These are phyloP conservation scores for Exaiptasia diaphana DNA, from an alignment of 64 coral and sea anemone genomes.

Conservation along the genomic window DNA sequence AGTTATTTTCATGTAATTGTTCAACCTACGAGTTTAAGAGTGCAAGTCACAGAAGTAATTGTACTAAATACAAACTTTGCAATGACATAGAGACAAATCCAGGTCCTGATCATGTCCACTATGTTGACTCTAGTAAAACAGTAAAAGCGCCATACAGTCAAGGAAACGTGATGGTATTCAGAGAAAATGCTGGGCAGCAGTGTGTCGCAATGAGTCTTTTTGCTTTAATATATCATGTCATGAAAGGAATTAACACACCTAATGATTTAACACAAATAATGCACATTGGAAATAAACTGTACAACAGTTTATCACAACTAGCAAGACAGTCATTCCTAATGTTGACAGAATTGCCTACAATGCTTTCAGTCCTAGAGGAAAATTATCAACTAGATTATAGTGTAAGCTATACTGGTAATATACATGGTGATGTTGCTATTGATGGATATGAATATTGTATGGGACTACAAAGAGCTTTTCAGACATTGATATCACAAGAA, in stretches of 20 bases:
- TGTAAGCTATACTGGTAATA: constrained; percentile 27
- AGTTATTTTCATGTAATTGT: background rate
- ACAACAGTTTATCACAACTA: constrained; percentile 19
- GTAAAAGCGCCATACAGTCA: constrained; percentile 47
- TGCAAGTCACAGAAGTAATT: background rate
- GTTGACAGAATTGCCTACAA: constrained; percentile 18
- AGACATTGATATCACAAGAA: background rate
- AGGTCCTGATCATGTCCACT: background rate
- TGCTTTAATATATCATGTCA: constrained; percentile 39
- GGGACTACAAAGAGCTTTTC: constrained; percentile 2
- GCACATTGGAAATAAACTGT: constrained; percentile 32
- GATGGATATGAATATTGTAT: constrained; percentile 16
- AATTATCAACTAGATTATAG: constrained; percentile 31
- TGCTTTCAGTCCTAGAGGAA: constrained; percentile 1
- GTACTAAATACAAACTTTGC: background rate
- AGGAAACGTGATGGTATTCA: constrained; percentile 15
- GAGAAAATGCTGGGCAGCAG: constrained; percentile 48
- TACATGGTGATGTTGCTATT: background rate
- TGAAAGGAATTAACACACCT: background rate
- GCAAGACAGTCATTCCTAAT: constrained; percentile 30
- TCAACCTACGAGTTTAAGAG: background rate
- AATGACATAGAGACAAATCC: constrained; percentile 6
- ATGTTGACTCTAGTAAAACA: constrained; percentile 28
- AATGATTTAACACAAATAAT: constrained; percentile 10
- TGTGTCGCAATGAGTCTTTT: constrained; percentile 49